Evolutionary conservation across 2,797 vertebrate species (phyloP), one percentile per base, ranked within the genome.

Genomic region (Sebastes iracundus): DNA sequence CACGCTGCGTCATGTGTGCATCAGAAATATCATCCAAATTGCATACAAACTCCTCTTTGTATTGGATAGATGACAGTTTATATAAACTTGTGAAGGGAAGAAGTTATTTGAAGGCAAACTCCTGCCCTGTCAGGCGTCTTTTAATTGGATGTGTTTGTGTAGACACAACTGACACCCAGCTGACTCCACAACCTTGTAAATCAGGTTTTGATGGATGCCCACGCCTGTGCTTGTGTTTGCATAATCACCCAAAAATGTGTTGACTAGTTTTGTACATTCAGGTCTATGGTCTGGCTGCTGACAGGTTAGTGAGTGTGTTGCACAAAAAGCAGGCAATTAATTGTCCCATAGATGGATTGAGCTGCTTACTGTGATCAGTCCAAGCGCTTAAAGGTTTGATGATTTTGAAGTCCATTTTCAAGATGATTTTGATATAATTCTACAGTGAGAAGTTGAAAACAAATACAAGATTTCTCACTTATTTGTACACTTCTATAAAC

Each of bases 141-240:
- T 77, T 77, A 79, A 79, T 65, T 64, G 64, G 25, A 70, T 38
- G 69, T 79, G 60, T 73, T 14, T 77, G 73, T 72, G 61, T 27
- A 30, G 60, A 78, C 66, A 52, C 13, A 78, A 38, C 66, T 72
- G 75, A 79, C 68, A 59, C 46, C 46, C 56, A 23, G 32, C 52
- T 77, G 74, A 83, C 63, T 71, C 64, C 49, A 35, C 58, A 56
- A 33, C 67, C 67, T 59, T 59, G 23, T 66, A 68, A 64, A 70
- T 76, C 22, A 71, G 30, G 20, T 49, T 72, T 20, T 72, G 83
- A 88, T 76, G 52, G 60, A 75, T 81, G 75, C 22, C 72, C 42
- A 55, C 1, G 28, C 22, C 30, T 65, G 7, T 72, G 38, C 75
- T 78, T 72, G 66, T 79, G 61, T 80, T 77, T 80, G 76, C 63